Percentiles rank a stretch among this genome's conserved stretches.
phyloP scores from a whole-genome alignment of 2,797 vertebrate species.

The Anomalospiza imberbis region DNA sequence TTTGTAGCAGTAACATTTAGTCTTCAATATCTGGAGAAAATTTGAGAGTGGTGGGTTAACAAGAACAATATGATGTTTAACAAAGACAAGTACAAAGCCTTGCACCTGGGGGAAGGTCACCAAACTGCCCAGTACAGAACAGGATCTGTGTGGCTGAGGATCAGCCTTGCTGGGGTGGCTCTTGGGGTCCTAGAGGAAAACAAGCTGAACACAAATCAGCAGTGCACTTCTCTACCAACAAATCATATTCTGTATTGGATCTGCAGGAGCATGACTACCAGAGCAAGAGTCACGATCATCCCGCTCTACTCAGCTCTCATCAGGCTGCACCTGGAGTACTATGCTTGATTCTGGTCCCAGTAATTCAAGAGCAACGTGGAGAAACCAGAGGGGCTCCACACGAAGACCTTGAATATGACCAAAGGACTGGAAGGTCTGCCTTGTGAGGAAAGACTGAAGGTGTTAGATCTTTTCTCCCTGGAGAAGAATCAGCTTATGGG shows the following conservation, averaged over 20 bases:
- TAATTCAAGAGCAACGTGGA: rapidly evolving
- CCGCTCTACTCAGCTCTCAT: rapidly evolving
- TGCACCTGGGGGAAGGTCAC: neutral
- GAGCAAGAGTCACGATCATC: neutral
- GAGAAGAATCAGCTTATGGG: rapidly evolving
- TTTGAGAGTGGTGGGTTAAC: neutral
- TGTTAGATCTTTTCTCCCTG: neutral
- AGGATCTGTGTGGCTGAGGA: neutral
- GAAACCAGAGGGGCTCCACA: neutral
- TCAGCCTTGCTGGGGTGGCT: neutral
- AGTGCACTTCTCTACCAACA: neutral
- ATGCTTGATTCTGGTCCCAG: rapidly evolving
- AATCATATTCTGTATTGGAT: neutral
- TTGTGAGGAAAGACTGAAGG: neutral
- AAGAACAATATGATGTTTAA: neutral
- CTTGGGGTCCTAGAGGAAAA: neutral
- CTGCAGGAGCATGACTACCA: neutral
- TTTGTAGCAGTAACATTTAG: neutral
- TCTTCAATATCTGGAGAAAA: neutral
- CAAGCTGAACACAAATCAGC: neutral
- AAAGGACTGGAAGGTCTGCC: neutral
- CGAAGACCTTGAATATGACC: rapidly evolving
- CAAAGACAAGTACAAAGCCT: neutral
- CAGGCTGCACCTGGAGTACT: neutral
- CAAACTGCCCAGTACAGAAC: neutral